These are phyloP conservation scores for Maconellicoccus hirsutus DNA, from an alignment of 1,140 invertebrate species.

Conservation along the genomic window DNA sequence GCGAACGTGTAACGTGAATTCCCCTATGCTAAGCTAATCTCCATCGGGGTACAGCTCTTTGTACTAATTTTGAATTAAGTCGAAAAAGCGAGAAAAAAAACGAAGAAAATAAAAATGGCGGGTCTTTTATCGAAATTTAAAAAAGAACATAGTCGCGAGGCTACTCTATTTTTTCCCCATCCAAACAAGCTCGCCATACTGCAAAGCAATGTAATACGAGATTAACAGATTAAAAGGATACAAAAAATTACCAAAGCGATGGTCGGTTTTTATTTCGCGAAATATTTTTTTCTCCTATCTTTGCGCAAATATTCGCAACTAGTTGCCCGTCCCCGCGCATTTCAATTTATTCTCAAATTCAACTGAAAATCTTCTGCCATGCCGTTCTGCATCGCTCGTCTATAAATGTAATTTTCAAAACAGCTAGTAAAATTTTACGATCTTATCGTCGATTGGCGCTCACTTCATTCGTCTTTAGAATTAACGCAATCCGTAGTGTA, in stretches of 20 bases:
- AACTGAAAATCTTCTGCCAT: too few relatives aligned
- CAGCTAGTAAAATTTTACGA: too few relatives aligned
- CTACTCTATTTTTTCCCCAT: neutral
- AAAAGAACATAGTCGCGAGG: neutral
- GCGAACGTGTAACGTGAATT: neutral
- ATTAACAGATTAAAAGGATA: conserved; percentile 2
- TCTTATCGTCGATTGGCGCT: too few relatives aligned
- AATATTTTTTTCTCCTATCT: too few relatives aligned
- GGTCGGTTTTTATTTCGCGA: too few relatives aligned
- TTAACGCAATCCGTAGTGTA: too few relatives aligned
- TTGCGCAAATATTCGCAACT: too few relatives aligned
- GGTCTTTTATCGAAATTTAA: neutral
- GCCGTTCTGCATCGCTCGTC: too few relatives aligned
- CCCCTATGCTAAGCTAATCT: neutral
- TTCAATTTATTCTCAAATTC: too few relatives aligned
- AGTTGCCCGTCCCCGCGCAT: too few relatives aligned
- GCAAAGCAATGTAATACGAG: neutral
- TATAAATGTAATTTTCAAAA: too few relatives aligned
- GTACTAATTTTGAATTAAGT: neutral
- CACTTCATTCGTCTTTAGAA: too few relatives aligned
- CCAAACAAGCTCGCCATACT: neutral
- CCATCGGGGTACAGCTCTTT: neutral
- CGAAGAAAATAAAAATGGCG: neutral
- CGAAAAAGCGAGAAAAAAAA: neutral
- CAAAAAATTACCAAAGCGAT: neutral